Base-by-base conservation (phyloP, 2,113 vertebrate genomes). In the Sebastes schlegelii region DNA sequence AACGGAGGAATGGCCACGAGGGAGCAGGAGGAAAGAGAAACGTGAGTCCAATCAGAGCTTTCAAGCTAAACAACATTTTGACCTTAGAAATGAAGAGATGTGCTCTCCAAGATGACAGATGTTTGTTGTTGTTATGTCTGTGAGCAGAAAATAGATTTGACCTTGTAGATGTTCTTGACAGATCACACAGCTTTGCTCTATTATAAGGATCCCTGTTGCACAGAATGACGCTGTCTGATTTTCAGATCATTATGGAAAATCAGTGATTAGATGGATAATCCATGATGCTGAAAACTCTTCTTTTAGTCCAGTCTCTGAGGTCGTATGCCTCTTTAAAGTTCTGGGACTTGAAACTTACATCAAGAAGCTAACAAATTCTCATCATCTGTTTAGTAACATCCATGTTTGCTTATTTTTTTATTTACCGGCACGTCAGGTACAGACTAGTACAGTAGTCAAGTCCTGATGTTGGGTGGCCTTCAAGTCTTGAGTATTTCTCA, bases 31-130 rank as follows among this genome's bases (percentile, higher is more conserved):
- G 74, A 88, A n/a, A 72, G 60, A 74, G 89, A 91, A 80, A 88
- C 11, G 92, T 95, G 67, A 92, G 94, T 93, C 2, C 11, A 13
- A 14, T 48, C 11, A 16, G 4, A 13, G 34, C 19, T 62, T 61
- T 72, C 8, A 40, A 52, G 45, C 17, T 45, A 4, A 58, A 42
- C 17, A 26, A 8, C 12, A 23, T 46, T 21, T 21, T 12, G 17
- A 57, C 21, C 21, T n/a, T 4, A n/a, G n/a, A 12, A 23, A 8
- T 60, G 9, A 73, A n/a, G 14, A 13, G 2, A 55, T 63, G 16
- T 8, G 8, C 19, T 42, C 43, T 40, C 21, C 12, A 42, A 13
- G 11, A 52, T 46, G 51, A 19, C 51, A 1, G 16, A 1, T 54
- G 6, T 17, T n/a, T 61, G 45, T 21, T 74, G 23, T 40, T 46